A percentile compares a stretch with the other conserved stretches of the same genome.
Conservation (phyloP, 92 coral and sea anemone species). For the Heliopora coerulea region DNA sequence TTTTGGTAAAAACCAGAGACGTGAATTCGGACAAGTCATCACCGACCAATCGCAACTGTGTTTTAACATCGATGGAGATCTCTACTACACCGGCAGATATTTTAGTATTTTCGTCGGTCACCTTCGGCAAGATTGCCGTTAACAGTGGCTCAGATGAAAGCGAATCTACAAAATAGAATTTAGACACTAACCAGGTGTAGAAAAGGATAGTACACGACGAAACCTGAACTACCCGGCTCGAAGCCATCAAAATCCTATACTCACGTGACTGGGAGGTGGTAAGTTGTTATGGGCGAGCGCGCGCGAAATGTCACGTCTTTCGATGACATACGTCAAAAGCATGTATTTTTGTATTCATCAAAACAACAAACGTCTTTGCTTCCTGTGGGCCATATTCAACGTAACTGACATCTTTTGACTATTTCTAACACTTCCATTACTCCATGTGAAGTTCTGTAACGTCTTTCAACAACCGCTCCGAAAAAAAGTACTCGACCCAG, state of each 20-base stretch:
- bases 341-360: too few species aligned
- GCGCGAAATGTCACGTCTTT: too few species aligned
- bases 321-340: too few species aligned
- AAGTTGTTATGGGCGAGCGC: not conserved
- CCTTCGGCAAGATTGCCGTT: conserved; percentile 77
- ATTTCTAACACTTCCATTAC: too few species aligned
- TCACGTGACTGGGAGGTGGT: not conserved
- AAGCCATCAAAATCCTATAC: not conserved
- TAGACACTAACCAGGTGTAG: not conserved
- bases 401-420: too few species aligned
- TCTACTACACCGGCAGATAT: conserved; percentile 57
- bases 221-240: not conserved
- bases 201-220: not conserved
- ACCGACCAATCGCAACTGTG: conserved; percentile 65
- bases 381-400: too few species aligned
- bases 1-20: conserved; percentile 69
- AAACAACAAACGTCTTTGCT: too few species aligned
- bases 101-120: conserved; percentile 53
- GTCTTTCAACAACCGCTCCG: too few species aligned
- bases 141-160: conserved; percentile 63
- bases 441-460: too few species aligned
- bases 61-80: conserved; percentile 49
- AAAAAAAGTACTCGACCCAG: too few species aligned
- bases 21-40: conserved; percentile 50
- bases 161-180: conserved; percentile 27